Base-by-base conservation (phyloP, 1,140 invertebrate species). In the Homarus americanus region DNA sequence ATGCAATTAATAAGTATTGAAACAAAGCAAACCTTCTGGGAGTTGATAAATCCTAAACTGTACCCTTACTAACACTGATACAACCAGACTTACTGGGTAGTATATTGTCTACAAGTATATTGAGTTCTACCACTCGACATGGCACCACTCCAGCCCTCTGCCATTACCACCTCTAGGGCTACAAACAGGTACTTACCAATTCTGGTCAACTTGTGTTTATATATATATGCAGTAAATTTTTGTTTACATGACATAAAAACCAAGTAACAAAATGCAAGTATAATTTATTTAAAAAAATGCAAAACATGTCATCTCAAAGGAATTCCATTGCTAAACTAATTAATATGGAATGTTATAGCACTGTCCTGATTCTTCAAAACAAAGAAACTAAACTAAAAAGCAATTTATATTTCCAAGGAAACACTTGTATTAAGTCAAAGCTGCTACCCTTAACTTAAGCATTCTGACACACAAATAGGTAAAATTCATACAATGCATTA, bases 241-340 rank as follows among this genome's bases (percentile, higher is more conserved):
- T n/a, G n/a, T n/a, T n/a, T n/a, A n/a, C n/a, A n/a, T n/a, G 63
- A 69, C 32, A 69, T 20, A 69, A 69, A 66, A 66, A 66, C 10
- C 4, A 69, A 69, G 0, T 69, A 32, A 32, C 4, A 69, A 3
- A 69, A 69, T 69, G 15, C 63, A 9, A 12, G 63, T 32, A 69
- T 69, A 32, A 28, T 58, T 28, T 69, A 58, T 58, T 58, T 58
- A 58, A 69, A 69, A 69, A 69, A 69, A 69, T 69, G 63, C 63
- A 69, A 69, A 69, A 69, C 12, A 24, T n/a, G n/a, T 28, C n/a
- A 28, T 20, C 63, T 69, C 32, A 32, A 69, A 1, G 28, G 5
- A 69, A 69, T 28, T 5, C 4, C n/a, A 28, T 32, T 69, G 5
- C 4, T 69, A 28, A 69, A 69, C 58, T 20, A 63, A 24, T 63